Conservation (phyloP, 2,797 vertebrate species). For the Etheostoma nigrum region DNA sequence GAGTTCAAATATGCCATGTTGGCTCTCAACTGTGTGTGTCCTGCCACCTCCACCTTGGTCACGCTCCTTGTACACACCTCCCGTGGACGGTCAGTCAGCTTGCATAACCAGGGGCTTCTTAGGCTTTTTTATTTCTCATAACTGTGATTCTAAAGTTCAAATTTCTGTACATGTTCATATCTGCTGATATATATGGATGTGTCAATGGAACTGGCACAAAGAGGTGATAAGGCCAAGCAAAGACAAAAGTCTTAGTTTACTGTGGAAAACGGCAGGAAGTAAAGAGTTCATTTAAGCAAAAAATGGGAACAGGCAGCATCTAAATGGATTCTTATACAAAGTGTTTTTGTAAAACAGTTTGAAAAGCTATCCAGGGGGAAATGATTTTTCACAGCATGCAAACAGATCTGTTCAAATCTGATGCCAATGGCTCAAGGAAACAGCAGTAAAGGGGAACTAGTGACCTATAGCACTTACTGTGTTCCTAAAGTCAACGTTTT, state of each 20-base stretch:
- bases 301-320: slow-evolving; percentile 4
- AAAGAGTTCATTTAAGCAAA: slow-evolving; percentile 28
- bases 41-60: slow-evolving; percentile 95
- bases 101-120: background rate
- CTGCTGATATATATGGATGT: slow-evolving; percentile 4
- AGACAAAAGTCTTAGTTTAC: slow-evolving; percentile 40
- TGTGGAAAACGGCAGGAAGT: slow-evolving; percentile 46
- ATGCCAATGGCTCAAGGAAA: slow-evolving; percentile 35
- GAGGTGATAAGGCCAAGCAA: slow-evolving; percentile 14
- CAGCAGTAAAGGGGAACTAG: slow-evolving; percentile 29
- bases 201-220: slow-evolving; percentile 8
- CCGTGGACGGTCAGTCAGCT: slow-evolving; percentile 90
- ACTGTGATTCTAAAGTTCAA: slow-evolving; percentile 39
- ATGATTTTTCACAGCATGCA: slow-evolving; percentile 66
- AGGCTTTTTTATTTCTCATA: slow-evolving; percentile 21
- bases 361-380: slow-evolving; percentile 57
- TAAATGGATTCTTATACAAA: slow-evolving; percentile 44
- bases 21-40: slow-evolving; percentile 94
- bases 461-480: slow-evolving; percentile 14
- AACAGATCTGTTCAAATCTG: slow-evolving; percentile 43
- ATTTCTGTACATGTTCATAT: slow-evolving; percentile 12
- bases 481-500: slow-evolving; percentile 27
- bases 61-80: slow-evolving; percentile 95
- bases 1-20: slow-evolving; percentile 96
- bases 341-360: slow-evolving; percentile 41